Conservation (phyloP, 2,888 invertebrate species). For the Cosmorhoe ocellata region DNA sequence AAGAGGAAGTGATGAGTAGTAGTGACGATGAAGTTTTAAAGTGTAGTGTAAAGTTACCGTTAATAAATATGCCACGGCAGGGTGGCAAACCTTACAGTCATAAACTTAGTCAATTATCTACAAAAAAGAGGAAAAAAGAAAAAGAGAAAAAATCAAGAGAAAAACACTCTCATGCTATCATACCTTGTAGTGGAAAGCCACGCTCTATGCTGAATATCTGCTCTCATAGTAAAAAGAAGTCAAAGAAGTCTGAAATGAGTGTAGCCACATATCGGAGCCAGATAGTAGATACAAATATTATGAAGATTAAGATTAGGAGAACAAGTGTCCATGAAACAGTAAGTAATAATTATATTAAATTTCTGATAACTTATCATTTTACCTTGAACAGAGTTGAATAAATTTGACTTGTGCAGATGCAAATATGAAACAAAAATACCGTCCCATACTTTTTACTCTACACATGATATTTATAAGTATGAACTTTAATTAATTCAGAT, state of each 20-base stretch:
- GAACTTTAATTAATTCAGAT: no score
- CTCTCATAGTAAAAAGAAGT: conserved; percentile 77
- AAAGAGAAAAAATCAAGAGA: conserved; percentile 69
- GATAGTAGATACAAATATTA: conserved; percentile 85
- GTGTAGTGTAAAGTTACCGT: conserved; percentile 75
- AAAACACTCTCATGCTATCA: conserved; percentile 65
- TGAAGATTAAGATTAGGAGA: conserved; percentile 87
- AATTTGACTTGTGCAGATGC: not conserved
- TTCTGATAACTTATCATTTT: conserved; percentile 23
- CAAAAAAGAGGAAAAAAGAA: conserved; percentile 74
- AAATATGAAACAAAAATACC: no score
- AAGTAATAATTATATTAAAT: conserved; percentile 42
- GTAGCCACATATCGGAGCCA: conserved; percentile 81
- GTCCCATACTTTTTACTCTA: no score
- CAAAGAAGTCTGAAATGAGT: conserved; percentile 61
- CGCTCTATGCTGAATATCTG: conserved; percentile 77
- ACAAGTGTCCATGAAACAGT: conserved; percentile 75
- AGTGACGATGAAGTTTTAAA: conserved; percentile 77
- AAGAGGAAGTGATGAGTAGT: conserved; percentile 60
- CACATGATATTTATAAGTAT: no score
- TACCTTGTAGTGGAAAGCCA: conserved; percentile 77
- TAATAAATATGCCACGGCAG: conserved; percentile 65
- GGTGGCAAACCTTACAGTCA: conserved; percentile 81
- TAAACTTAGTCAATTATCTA: conserved; percentile 82
- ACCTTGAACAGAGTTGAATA: not conserved